These are phyloP conservation scores for Suncus etruscus DNA, from an alignment of 2,113 vertebrate genomes.

Conservation along the genomic window DNA sequence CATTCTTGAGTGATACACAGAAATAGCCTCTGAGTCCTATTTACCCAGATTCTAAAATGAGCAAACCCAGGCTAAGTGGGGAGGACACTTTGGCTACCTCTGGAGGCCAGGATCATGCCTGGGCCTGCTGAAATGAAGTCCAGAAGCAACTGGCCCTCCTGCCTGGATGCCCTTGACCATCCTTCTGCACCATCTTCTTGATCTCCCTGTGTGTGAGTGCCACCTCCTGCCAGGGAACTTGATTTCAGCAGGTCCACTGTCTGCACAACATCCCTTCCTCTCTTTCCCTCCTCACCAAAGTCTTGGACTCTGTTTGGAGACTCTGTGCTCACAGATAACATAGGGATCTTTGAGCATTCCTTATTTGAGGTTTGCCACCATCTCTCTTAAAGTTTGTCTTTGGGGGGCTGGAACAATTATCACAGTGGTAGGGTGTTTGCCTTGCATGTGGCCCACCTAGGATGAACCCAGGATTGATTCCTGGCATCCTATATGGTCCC, in stretches of 20 bases:
- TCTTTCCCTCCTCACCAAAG: background rate
- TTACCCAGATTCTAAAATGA: background rate
- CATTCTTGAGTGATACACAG: fast-evolving
- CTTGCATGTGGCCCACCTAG: too few species aligned
- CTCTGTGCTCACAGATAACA: background rate
- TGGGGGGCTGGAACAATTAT: too few species aligned
- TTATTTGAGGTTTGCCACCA: background rate
- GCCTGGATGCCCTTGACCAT: background rate
- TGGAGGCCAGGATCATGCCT: background rate
- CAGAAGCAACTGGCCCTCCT: background rate
- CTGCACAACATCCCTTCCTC: background rate
- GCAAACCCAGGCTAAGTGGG: background rate
- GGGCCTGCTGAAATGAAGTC: background rate
- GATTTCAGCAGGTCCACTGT: background rate
- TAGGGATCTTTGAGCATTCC: background rate
- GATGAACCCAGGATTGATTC: too few species aligned
- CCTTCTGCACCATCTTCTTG: background rate
- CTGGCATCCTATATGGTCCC: too few species aligned
- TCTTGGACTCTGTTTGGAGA: background rate
- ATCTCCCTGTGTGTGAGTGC: background rate
- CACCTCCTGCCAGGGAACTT: background rate
- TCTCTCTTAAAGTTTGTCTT: background rate
- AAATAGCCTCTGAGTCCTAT: background rate
- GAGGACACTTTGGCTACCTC: too few species aligned
- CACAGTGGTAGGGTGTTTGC: too few species aligned